phyloP scores from a whole-genome alignment of 1,140 invertebrate species.

The Mercenaria mercenaria region DNA sequence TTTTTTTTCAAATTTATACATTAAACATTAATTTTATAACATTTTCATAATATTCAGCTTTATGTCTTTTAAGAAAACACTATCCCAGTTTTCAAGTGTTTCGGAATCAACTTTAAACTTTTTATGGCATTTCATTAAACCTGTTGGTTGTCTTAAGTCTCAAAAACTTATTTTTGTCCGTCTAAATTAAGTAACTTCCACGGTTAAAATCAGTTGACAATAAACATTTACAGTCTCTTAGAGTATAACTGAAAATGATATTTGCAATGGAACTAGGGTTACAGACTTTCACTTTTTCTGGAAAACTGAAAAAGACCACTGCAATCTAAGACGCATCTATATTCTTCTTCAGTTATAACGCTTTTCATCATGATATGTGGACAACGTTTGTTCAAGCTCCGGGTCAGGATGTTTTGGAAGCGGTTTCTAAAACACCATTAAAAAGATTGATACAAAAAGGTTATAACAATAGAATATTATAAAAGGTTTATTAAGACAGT shows the following conservation, averaged over 20 bases:
- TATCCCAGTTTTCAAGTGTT: constrained; percentile 97
- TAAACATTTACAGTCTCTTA: too few relatives aligned
- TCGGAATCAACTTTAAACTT: constrained; percentile 93
- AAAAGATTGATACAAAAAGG: too few relatives aligned
- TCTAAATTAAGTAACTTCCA: constrained; percentile 88
- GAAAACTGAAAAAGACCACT: too few relatives aligned
- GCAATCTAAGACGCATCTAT: constrained; percentile 26
- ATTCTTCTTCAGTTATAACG: constrained; percentile 91
- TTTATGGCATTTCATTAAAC: constrained; percentile 93
- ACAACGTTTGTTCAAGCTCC: constrained; percentile 93
- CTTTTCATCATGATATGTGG: constrained; percentile 95
- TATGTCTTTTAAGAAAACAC: too few relatives aligned
- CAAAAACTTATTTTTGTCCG: constrained; percentile 91
- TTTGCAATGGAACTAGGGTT: not conserved
- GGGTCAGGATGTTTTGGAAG: constrained; percentile 98
- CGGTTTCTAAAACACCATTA: constrained; percentile 84
- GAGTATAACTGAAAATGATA: not conserved
- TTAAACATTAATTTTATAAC: too few relatives aligned
- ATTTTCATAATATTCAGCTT: too few relatives aligned
- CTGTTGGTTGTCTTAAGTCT: constrained; percentile 89
- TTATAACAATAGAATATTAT: too few relatives aligned
- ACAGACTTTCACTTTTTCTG: too few relatives aligned
- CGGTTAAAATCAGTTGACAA: too few relatives aligned
- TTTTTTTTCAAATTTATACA: too few relatives aligned
- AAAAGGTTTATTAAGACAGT: too few relatives aligned